These are phyloP conservation scores for Smittia sp. DNA, from an alignment of 2,888 invertebrate genomes.

Conservation along the genomic window DNA sequence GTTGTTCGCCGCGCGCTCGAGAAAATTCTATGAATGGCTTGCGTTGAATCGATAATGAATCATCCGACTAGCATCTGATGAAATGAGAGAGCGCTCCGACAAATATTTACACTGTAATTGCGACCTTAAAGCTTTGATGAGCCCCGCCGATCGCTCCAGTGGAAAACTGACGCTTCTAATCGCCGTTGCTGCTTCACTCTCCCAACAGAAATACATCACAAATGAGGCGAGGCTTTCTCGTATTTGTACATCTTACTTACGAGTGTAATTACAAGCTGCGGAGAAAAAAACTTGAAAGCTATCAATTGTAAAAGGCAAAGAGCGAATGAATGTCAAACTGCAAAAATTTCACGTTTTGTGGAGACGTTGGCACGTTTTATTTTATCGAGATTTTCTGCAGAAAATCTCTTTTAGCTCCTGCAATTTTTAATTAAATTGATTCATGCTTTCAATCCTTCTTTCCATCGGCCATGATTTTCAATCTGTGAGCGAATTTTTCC, in stretches of 20 bases:
- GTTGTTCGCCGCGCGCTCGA: neutral
- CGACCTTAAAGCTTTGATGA: too few species aligned
- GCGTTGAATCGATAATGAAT: neutral
- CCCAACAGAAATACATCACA: neutral
- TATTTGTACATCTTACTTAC: slow-evolving; percentile 6
- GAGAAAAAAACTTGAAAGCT: neutral
- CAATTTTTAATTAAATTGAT: too few species aligned
- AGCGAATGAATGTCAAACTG: slow-evolving; percentile 34
- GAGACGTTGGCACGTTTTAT: neutral
- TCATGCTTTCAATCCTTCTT: too few species aligned
- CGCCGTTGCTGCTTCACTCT: neutral
- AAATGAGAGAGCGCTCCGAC: neutral
- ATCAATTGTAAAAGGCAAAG: slow-evolving; percentile 32
- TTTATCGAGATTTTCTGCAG: neutral
- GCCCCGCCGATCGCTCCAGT: too few species aligned
- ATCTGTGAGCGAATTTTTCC: neutral
- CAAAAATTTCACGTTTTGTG: slow-evolving; percentile 33
- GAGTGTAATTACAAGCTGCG: slow-evolving; percentile 21
- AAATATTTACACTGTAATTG: neutral
- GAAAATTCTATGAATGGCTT: neutral
- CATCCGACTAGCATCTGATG: neutral
- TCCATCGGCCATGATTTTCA: neutral
- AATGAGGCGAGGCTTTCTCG: neutral
- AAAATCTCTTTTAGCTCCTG: neutral
- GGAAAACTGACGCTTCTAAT: too few species aligned